phyloP scores from a whole-genome alignment of 2,797 vertebrate genomes.

The Lacerta bilineata region DNA sequence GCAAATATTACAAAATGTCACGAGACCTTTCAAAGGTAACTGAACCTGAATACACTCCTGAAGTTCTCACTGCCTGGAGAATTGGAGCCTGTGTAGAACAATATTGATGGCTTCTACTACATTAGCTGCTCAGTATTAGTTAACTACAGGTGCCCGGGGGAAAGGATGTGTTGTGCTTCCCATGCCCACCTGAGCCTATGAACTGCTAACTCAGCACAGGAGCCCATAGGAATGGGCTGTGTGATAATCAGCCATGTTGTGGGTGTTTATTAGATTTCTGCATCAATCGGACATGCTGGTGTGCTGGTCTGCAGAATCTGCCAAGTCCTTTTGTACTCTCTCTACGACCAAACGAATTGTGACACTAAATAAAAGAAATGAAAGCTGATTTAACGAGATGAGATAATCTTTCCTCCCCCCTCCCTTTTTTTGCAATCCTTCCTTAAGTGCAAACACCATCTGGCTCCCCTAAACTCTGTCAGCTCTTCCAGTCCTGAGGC shows the following conservation, averaged over 20 bases:
- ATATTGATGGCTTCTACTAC: not conserved
- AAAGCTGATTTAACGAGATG: conserved; percentile 48
- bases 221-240: not conserved
- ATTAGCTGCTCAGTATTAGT: not conserved
- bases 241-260: not conserved
- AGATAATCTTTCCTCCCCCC: not conserved
- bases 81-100: no score
- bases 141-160: not conserved
- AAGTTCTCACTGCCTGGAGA: no score
- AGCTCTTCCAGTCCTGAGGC: conserved; percentile 74
- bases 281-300: fast-evolving
- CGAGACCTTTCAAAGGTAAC: no score
- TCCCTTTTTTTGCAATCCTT: conserved; percentile 36
- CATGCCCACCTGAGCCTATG: not conserved
- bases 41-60: no score
- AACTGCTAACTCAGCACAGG: not conserved
- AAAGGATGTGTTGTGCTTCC: no score
- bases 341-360: not conserved
- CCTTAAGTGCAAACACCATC: conserved; percentile 76
- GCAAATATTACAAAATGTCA: no score
- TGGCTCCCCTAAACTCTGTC: conserved; percentile 70
- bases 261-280: not conserved
- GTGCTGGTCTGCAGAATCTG: conserved; percentile 9
- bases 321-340: not conserved
- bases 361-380: conserved; percentile 48